Evolutionary conservation across 2,113 vertebrate species (phyloP), one percentile per base, ranked within the genome.

Genomic region (Martes martes): DNA sequence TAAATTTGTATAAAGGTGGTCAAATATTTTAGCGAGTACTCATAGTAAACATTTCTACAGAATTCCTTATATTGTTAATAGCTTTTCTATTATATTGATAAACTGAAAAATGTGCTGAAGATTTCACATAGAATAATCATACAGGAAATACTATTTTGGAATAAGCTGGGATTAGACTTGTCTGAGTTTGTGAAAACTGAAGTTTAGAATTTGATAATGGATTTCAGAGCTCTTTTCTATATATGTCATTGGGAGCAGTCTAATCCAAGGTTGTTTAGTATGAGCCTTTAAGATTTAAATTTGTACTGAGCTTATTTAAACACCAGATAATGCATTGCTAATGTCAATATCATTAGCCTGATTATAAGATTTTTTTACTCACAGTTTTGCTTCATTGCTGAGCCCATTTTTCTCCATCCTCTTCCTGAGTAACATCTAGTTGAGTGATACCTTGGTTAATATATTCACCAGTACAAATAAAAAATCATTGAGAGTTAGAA

Each of bases 201-300:
- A 91, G 36, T 94, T 47, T 52, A 80, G 13, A 93, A 74, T 94
- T 88, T 45, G n/a, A 88, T 67, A 90, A 94, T 67, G n/a, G 81
- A 95, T 87, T 78, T 95, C 36, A 65, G 21, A 55, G 26, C 3
- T 95, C 28, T 39, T 94, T 45, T 67, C 8, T 90, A 4, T 15
- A 33, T 47, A 36, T 69, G 28, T 61, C 23, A 36, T 78, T 89
- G 33, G 31, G 88, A 81, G 31, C 39, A 87, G 23, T 28, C 42
- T 92, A 71, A 71, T 89, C 10, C 16, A 95, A 36, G 4, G 6
- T 93, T 74, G 6, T 80, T 89, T 83, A 74, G 36, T 73, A 90
- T 93, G 78, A 85, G 16, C 61, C 23, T 95, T 85, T 88, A 91
- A 39, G 19, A 80, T 94, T 84, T 18, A 84, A 14, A 33, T 93